Evolutionary conservation across 1,140 invertebrate species (phyloP), one percentile per base, ranked within the genome.

Genomic region (Gryllus bimaculatus): DNA sequence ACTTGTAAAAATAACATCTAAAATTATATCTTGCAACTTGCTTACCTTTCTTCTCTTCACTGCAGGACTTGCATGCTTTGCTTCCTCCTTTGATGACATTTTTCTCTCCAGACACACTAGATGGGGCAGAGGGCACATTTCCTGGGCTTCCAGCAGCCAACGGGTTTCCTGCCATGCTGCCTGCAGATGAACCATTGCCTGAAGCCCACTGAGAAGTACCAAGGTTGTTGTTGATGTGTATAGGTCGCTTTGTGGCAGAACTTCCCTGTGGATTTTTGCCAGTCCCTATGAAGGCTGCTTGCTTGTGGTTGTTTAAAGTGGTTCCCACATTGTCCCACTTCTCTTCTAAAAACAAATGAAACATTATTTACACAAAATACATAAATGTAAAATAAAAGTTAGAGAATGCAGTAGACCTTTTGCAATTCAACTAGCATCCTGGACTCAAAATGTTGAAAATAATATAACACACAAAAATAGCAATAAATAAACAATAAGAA

Each of bases 211-310:
- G 47, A 21, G 75, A 83, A 5, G 85, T 86, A 77, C 84, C 86
- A 54, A 87, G 82, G 82, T 87, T 88, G 79, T 86, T 86, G 80
- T 86, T 88, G 78, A 86, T 85, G 79, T 87, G 87, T 75, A 86
- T 82, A 76, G 79, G 78, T 15, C 82, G 81, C 8, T 79, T 78
- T 20, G 79, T 78, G 49, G 13, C 48, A 47, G 74, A n/a, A 49
- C 75, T 54, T 47, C 79, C 79, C 48, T 47, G 66, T 39, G 75
- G 48, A 39, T 54, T 54, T 73, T 79, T 79, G n/a, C 75, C 79
- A 47, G 54, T 39, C 18, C 74, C 47, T 13, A 39, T 21, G 47
- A 47, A 74, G 15, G 48, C 47, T 73, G 80, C 48, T 10, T 78
- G 78, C 39, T 82, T 82, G 66, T 82, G 80, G 78, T 83, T 82